Percentiles rank a stretch among this genome's conserved stretches.
phyloP scores from a whole-genome alignment of 2,888 invertebrate species.

The Biston betularia region DNA sequence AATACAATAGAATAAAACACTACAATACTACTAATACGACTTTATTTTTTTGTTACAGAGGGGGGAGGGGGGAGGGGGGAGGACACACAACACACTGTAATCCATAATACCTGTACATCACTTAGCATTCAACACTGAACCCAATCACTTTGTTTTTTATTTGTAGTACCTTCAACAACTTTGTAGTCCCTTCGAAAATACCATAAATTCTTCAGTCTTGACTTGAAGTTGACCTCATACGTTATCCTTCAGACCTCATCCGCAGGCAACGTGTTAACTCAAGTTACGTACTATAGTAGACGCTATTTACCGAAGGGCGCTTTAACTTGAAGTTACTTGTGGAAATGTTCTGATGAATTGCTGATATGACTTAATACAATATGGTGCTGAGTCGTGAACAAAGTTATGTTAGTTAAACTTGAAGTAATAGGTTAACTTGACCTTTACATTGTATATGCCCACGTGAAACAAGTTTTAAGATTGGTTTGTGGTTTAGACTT shows the following conservation, averaged over 20 bases:
- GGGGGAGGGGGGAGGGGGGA: too few species aligned
- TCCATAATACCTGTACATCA: too few species aligned
- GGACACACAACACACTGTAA: too few species aligned
- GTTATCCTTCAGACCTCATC: too few species aligned
- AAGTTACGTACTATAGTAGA: conserved; percentile 20
- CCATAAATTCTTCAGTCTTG: too few species aligned
- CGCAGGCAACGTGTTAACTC: conserved; percentile 5
- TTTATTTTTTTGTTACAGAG: too few species aligned
- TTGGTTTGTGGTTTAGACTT: neutral
- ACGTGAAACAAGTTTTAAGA: neutral
- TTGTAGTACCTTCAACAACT: too few species aligned
- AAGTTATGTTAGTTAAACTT: conserved; percentile 10
- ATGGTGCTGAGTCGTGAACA: neutral
- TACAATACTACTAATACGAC: too few species aligned
- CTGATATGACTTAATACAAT: conserved; percentile 31
- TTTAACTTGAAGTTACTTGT: conserved; percentile 23
- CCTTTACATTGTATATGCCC: conserved; percentile 4
- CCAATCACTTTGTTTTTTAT: too few species aligned
- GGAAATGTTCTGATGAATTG: conserved; percentile 27
- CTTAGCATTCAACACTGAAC: too few species aligned
- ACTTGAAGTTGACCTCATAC: neutral
- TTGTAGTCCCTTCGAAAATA: too few species aligned
- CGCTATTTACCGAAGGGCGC: conserved; percentile 25
- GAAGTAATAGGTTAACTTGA: conserved; percentile 11
- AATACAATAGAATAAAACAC: too few species aligned